These are phyloP conservation scores for Trissolcus japonicus DNA, from an alignment of 2,888 invertebrate genomes.

Conservation along the genomic window DNA sequence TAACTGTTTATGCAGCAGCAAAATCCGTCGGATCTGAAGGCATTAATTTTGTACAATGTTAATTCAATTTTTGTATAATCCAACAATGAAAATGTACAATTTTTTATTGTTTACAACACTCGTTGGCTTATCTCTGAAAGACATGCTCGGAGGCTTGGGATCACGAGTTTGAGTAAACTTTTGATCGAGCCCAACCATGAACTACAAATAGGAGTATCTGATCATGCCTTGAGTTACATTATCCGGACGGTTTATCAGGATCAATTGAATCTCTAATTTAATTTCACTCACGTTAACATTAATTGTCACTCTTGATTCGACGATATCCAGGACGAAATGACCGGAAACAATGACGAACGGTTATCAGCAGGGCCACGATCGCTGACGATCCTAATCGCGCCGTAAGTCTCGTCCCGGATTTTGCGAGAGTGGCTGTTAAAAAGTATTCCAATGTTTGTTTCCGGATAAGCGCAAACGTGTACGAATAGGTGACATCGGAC, in stretches of 20 bases:
- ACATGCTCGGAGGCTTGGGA: slow-evolving; percentile 19
- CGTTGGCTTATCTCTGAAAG: slow-evolving; percentile 14
- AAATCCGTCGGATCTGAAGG: no score
- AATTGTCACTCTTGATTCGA: slow-evolving; percentile 28
- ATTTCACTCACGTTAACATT: slow-evolving; percentile 26
- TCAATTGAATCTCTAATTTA: slow-evolving; percentile 40
- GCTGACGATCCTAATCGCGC: slow-evolving; percentile 20
- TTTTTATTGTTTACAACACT: not conserved
- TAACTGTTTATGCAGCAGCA: no score
- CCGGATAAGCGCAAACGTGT: slow-evolving; percentile 40
- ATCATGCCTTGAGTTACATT: slow-evolving; percentile 31
- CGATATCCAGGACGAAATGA: slow-evolving; percentile 18
- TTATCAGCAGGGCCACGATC: slow-evolving; percentile 27
- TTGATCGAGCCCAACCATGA: slow-evolving; percentile 21
- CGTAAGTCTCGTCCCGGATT: slow-evolving; percentile 33
- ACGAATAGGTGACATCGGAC: slow-evolving; percentile 47
- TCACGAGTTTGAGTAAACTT: slow-evolving; percentile 39
- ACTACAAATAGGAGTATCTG: slow-evolving; percentile 43
- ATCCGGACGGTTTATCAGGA: slow-evolving; percentile 27
- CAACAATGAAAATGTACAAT: not conserved
- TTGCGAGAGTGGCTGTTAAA: slow-evolving; percentile 16
- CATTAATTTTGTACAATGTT: not conserved
- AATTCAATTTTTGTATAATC: not conserved
- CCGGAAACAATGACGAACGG: slow-evolving; percentile 31
- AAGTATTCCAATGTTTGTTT: slow-evolving; percentile 42